Evolutionary conservation across 2,888 invertebrate species (phyloP).

Genomic region (Apoderus coryli): DNA sequence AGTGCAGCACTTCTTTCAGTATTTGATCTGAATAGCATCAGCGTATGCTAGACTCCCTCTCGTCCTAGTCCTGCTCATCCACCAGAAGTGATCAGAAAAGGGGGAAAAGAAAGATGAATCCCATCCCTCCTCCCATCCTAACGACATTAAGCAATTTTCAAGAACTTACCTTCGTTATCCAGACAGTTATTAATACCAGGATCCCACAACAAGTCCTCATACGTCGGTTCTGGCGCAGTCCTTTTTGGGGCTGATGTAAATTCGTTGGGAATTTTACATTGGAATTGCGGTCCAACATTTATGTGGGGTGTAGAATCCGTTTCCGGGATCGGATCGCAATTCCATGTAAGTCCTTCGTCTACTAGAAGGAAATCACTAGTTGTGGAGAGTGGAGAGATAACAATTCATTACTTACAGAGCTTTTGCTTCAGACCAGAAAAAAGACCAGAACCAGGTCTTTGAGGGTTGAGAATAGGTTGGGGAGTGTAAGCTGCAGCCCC

Average conservation of each 20-base stretch:
- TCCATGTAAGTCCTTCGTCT: constrained; percentile 27
- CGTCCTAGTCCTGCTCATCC: no score
- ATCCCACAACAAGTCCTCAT: constrained; percentile 74
- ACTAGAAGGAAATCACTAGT: constrained; percentile 21
- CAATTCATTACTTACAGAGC: no score
- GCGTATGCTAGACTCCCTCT: no score
- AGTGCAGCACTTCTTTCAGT: no score
- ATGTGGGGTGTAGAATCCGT: constrained; percentile 56
- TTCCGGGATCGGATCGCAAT: constrained; percentile 32
- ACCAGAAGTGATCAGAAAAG: no score
- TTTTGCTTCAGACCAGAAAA: constrained; percentile 37
- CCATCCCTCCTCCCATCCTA: no score
- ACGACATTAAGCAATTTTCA: neutral
- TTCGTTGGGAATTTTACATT: constrained; percentile 59
- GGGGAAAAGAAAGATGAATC: no score
- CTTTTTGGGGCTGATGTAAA: constrained; percentile 30
- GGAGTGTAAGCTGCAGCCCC: constrained; percentile 68
- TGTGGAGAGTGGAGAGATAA: no score
- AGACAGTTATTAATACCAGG: constrained; percentile 62
- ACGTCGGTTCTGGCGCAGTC: constrained; percentile 37
- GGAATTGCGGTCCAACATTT: constrained; percentile 77
- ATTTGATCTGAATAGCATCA: no score
- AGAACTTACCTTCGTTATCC: constrained; percentile 54
- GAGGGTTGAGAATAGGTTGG: constrained; percentile 86
- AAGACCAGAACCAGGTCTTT: constrained; percentile 75